Evolutionary conservation across 2,888 invertebrate genomes (phyloP).

Genomic region (Slavum lentiscoides): DNA sequence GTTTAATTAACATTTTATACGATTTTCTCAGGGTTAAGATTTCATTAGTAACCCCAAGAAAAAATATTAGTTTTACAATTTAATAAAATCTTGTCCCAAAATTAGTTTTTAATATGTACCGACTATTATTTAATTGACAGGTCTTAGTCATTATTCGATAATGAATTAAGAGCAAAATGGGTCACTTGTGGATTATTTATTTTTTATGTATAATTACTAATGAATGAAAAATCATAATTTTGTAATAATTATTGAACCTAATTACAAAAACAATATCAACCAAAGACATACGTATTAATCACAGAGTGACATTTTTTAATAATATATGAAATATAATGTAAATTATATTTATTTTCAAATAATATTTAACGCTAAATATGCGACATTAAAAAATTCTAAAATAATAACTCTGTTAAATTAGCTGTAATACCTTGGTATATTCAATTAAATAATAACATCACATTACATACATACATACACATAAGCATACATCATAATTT

Average conservation of each 20-base stretch:
- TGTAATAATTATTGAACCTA: neutral
- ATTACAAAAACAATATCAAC: neutral
- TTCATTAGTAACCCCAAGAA: neutral
- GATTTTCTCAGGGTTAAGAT: neutral
- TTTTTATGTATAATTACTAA: neutral
- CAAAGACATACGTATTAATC: neutral
- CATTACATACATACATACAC: conserved; percentile 37
- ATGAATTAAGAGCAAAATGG: too few relatives aligned
- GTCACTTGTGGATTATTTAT: too few relatives aligned
- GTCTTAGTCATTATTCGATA: too few relatives aligned
- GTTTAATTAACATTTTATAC: neutral
- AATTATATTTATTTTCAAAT: neutral
- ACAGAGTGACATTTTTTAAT: too few relatives aligned
- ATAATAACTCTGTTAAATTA: neutral
- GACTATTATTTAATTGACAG: neutral
- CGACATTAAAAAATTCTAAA: neutral
- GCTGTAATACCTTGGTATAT: neutral
- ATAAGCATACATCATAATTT: conserved; percentile 21
- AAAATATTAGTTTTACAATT: too few relatives aligned
- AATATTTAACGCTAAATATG: neutral
- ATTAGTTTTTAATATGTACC: neutral
- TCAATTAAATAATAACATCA: neutral
- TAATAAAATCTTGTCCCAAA: too few relatives aligned
- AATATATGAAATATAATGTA: too few relatives aligned
- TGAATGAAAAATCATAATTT: neutral